phyloP scores from a whole-genome alignment of 2,113 vertebrate species.

The Rhabdomys dilectus region DNA sequence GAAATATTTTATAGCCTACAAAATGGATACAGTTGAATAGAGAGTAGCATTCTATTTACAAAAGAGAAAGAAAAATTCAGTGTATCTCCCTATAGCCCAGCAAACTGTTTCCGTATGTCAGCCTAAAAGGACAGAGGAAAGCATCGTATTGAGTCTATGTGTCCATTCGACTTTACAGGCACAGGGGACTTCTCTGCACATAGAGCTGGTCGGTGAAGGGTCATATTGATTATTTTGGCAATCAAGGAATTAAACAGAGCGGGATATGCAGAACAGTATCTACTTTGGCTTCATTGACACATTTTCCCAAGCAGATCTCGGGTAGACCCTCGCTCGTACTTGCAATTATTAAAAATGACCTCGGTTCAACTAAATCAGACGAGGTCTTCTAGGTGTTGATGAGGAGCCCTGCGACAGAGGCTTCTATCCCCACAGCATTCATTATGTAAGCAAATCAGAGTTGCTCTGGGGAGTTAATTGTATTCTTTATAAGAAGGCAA shows the following conservation, averaged over 20 bases:
- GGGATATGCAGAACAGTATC: background rate
- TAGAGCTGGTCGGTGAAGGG: background rate
- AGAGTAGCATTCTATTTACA: conserved; percentile 7
- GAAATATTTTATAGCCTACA: background rate
- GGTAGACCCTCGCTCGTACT: background rate
- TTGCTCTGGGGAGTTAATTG: conserved; percentile 56
- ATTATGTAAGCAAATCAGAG: conserved; percentile 52
- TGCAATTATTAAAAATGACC: conserved; percentile 54
- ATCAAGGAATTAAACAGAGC: conserved; percentile 31
- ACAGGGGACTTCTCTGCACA: background rate
- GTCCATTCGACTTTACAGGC: background rate
- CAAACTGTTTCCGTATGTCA: conserved; percentile 28
- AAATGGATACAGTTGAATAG: conserved; percentile 7
- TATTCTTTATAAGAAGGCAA: conserved; percentile 59
- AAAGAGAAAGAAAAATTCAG: background rate
- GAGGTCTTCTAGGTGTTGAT: conserved; percentile 34
- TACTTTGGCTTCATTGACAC: conserved; percentile 33
- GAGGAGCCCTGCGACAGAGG: background rate
- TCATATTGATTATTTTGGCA: conserved; percentile 43
- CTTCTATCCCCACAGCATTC: background rate
- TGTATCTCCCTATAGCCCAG: background rate
- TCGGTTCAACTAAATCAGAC: conserved; percentile 50
- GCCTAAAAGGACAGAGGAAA: conserved; percentile 19
- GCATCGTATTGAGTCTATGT: background rate
- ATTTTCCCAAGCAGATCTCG: conserved; percentile 36